Evolutionary conservation across 2,113 vertebrate species (phyloP).

Genomic region (Eleginops maclovinus): DNA sequence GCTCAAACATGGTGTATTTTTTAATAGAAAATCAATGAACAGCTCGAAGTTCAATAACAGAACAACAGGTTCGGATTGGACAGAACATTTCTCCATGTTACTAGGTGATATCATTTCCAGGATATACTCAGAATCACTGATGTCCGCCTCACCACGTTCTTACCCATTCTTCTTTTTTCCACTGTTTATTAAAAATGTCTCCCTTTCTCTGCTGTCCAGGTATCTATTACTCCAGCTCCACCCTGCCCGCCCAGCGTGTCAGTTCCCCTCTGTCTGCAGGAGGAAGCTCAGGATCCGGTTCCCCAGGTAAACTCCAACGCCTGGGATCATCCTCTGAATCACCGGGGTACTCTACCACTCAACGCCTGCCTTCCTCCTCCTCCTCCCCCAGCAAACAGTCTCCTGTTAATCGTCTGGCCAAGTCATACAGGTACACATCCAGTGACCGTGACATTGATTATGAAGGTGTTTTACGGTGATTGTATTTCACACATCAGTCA

Average conservation of each 20-base stretch:
- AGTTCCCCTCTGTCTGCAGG: conserved; percentile 90
- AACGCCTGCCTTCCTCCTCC: conserved; percentile 87
- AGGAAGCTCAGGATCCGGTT: conserved; percentile 83
- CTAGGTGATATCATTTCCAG: background rate
- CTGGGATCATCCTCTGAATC: conserved; percentile 89
- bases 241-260: conserved; percentile 92
- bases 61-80: background rate
- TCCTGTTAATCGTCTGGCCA: conserved; percentile 90
- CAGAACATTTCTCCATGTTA: background rate
- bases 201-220: conserved; percentile 66
- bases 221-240: conserved; percentile 95
- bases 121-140: background rate
- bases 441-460: background rate
- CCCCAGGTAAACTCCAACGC: conserved; percentile 93
- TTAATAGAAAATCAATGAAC: background rate
- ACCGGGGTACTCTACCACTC: conserved; percentile 87
- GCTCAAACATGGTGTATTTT: background rate
- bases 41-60: background rate
- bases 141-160: background rate
- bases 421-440: conserved; percentile 93
- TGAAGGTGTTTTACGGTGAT: conserved; percentile 24
- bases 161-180: background rate
- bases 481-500: conserved; percentile 5
- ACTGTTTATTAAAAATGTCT: conserved; percentile 39
- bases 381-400: conserved; percentile 94